Conservation (phyloP, 2,888 invertebrate genomes). For the Drosophila pseudotalamancana region DNA sequence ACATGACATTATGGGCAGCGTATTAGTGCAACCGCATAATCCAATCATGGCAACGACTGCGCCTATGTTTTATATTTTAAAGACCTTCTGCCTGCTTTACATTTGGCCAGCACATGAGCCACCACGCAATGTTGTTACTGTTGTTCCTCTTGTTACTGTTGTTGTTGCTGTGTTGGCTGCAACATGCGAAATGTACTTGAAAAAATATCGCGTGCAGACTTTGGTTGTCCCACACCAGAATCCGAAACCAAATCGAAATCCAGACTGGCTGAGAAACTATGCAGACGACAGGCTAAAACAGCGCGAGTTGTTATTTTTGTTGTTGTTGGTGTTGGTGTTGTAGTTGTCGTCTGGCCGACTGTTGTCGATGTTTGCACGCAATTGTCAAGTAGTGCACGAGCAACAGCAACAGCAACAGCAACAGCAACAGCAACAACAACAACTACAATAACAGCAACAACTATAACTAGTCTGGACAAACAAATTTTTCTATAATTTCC, state of each 20-base stretch:
- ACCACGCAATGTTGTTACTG: slow-evolving; percentile 51
- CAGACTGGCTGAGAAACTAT: slow-evolving; percentile 65
- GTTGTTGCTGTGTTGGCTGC: slow-evolving; percentile 18
- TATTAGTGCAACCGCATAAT: slow-evolving; percentile 57
- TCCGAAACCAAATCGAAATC: slow-evolving; percentile 58
- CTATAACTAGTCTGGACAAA: slow-evolving; percentile 70
- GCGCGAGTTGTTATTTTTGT: slow-evolving; percentile 11
- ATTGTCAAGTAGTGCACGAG: slow-evolving; percentile 70
- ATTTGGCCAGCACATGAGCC: slow-evolving; percentile 34
- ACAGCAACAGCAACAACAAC: no score
- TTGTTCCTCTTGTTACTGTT: no score
- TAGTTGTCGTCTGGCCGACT: slow-evolving; percentile 38
- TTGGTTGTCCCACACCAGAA: slow-evolving; percentile 33
- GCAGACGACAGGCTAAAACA: slow-evolving; percentile 58
- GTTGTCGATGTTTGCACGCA: slow-evolving; percentile 72
- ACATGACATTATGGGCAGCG: slow-evolving; percentile 51
- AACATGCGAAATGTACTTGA: slow-evolving; percentile 68
- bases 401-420: slow-evolving; percentile 17
- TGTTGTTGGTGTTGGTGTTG: slow-evolving; percentile 27
- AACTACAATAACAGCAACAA: slow-evolving; percentile 30
- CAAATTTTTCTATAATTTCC: slow-evolving; percentile 77
- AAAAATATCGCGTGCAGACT: slow-evolving; percentile 75
- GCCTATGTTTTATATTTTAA: slow-evolving; percentile 40
- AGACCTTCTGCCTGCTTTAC: slow-evolving; percentile 19
- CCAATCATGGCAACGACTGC: slow-evolving; percentile 60